Conservation (phyloP, 2,797 vertebrate species). For the Anableps anableps region DNA sequence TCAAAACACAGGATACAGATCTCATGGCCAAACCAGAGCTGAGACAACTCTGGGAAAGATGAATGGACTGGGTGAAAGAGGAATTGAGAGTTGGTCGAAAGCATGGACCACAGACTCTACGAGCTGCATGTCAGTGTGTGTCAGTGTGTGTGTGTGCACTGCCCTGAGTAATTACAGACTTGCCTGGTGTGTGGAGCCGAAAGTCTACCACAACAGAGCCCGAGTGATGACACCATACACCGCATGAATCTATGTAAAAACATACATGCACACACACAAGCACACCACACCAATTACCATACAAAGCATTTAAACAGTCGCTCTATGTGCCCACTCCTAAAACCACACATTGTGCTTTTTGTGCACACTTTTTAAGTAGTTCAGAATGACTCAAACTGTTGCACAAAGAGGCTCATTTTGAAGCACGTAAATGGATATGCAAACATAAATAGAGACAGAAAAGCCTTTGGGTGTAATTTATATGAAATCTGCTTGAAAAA, state of each 20-base stretch:
- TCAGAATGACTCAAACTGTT: conserved; percentile 39
- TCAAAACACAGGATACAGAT: conserved; percentile 72
- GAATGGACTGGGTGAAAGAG: conserved; percentile 58
- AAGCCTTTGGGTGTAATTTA: not conserved
- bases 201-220: conserved; percentile 83
- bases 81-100: conserved; percentile 23
- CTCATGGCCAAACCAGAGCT: conserved; percentile 67
- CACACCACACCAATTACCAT: conserved; percentile 56
- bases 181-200: conserved; percentile 79
- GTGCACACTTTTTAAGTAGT: conserved; percentile 58
- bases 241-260: conserved; percentile 45
- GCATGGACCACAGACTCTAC: conserved; percentile 62
- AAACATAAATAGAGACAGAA: conserved; percentile 23
- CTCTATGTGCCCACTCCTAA: conserved; percentile 54
- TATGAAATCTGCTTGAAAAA: conserved; percentile 10
- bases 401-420: conserved; percentile 33
- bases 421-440: conserved; percentile 15
- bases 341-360: conserved; percentile 63
- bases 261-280: conserved; percentile 24
- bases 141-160: conserved; percentile 43
- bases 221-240: conserved; percentile 76
- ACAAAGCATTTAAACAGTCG: conserved; percentile 78
- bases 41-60: conserved; percentile 71
- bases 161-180: conserved; percentile 80
- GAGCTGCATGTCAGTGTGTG: conserved; percentile 62